Evolutionary conservation across 2,113 vertebrate genomes (phyloP).

Genomic region (Equus quagga): DNA sequence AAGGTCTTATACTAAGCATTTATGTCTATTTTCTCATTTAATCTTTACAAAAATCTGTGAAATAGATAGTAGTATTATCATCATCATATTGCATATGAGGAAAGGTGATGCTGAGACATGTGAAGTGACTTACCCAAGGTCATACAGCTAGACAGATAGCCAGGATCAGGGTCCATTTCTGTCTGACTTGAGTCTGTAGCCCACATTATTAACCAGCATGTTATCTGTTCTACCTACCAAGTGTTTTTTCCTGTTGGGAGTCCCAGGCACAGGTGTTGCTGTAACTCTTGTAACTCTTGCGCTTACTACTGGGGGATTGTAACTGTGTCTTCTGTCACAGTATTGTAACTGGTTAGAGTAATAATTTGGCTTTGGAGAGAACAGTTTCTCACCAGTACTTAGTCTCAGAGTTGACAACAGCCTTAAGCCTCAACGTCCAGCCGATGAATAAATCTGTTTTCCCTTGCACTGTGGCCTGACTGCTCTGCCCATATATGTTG

Average conservation of each 20-base stretch:
- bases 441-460: not conserved
- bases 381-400: not conserved
- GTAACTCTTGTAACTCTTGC: not conserved
- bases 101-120: not conserved
- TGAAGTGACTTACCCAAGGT: not conserved
- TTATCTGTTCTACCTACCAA: not conserved
- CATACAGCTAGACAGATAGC: not conserved
- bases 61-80: not conserved
- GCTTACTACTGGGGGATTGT: not conserved
- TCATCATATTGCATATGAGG: not conserved
- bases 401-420: not conserved
- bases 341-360: not conserved
- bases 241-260: not conserved
- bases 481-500: not conserved
- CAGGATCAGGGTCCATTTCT: not conserved
- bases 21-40: not conserved
- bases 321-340: not conserved
- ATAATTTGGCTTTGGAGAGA: constrained; percentile 7
- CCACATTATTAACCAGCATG: not conserved
- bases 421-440: not conserved
- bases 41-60: not conserved
- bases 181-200: not conserved
- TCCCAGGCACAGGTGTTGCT: not conserved
- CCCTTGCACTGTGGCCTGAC: not conserved
- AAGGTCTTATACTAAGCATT: not conserved